These are phyloP conservation scores for Ceramica pisi DNA, from an alignment of 2,888 invertebrate genomes.

Conservation along the genomic window DNA sequence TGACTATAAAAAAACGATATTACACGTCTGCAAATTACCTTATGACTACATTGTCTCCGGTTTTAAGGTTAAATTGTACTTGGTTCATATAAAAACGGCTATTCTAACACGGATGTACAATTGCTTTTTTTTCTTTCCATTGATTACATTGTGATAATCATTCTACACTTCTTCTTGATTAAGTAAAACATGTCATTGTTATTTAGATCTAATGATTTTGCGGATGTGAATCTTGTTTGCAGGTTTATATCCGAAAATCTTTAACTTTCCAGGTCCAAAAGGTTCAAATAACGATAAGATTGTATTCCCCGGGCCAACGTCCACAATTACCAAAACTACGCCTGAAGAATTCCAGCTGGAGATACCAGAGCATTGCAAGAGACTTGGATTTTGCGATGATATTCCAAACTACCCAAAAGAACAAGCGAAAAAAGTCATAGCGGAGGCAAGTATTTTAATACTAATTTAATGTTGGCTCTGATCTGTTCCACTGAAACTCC, in stretches of 20 bases:
- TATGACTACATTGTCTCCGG: constrained; percentile 58
- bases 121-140: constrained; percentile 28
- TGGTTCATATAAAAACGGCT: constrained; percentile 38
- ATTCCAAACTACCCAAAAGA: constrained; percentile 79
- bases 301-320: constrained; percentile 79
- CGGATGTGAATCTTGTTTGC: background rate
- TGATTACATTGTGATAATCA: constrained; percentile 24
- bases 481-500: background rate
- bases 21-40: constrained; percentile 51
- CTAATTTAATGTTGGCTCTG: background rate
- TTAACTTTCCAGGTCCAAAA: constrained; percentile 64
- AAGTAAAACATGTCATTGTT: constrained; percentile 12
- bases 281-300: constrained; percentile 66
- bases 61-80: constrained; percentile 49
- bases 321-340: constrained; percentile 33
- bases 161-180: constrained; percentile 28
- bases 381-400: constrained; percentile 75
- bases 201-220: background rate
- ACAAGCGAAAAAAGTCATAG: constrained; percentile 68
- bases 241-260: background rate
- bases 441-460: constrained; percentile 61
- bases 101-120: constrained; percentile 60
- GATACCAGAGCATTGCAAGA: constrained; percentile 69
- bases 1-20: constrained; percentile 46
- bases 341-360: constrained; percentile 60